Evolutionary conservation across 2,113 vertebrate genomes (phyloP).

Genomic region (Solenodon paradoxus): DNA sequence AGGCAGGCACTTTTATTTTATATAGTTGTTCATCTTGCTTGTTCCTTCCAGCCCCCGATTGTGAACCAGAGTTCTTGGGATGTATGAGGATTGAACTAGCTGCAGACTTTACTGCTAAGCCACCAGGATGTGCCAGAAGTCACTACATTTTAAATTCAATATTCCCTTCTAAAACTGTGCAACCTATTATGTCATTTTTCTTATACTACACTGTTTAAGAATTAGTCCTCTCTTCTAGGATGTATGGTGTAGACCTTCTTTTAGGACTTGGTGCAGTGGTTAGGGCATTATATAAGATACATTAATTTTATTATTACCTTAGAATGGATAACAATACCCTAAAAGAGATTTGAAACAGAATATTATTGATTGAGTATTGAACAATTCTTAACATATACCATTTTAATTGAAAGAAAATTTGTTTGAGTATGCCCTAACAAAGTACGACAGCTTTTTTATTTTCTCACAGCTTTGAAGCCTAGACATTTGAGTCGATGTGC

Average conservation of each 20-base stretch:
- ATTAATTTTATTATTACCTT: background rate
- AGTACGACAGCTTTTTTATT: background rate
- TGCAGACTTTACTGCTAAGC: too few relatives aligned
- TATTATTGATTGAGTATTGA: background rate
- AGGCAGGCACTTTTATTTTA: too few relatives aligned
- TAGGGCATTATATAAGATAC: background rate
- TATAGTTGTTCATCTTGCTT: too few relatives aligned
- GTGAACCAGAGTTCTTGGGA: too few relatives aligned
- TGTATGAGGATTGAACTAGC: too few relatives aligned
- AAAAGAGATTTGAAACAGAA: background rate
- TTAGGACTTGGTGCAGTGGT: background rate
- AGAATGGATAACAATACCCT: background rate
- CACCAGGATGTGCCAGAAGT: too few relatives aligned
- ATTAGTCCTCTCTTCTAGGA: background rate
- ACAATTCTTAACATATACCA: background rate
- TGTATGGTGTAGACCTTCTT: background rate
- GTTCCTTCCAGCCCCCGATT: too few relatives aligned
- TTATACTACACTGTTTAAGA: background rate
- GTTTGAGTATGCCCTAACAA: background rate
- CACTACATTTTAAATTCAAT: background rate
- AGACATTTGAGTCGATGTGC: background rate
- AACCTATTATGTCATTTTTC: background rate
- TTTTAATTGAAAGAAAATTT: background rate
- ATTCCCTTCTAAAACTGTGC: background rate
- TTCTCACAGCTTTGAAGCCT: background rate